Conservation (phyloP, 2,113 vertebrate genomes). For the Barbus barbus region DNA sequence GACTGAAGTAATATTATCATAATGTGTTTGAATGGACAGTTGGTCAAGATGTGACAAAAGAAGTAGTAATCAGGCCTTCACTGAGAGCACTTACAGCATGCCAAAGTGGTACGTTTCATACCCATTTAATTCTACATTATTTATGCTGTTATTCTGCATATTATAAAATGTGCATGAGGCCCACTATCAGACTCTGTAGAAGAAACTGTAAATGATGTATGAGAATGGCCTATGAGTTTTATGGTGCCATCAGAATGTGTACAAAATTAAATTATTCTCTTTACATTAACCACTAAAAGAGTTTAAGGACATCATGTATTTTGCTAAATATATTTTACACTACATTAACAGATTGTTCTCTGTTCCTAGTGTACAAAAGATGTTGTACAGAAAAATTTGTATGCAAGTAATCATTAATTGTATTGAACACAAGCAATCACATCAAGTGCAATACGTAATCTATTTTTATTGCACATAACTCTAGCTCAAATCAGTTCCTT, state of each 20-base stretch:
- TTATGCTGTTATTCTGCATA: background rate
- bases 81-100: background rate
- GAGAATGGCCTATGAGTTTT: background rate
- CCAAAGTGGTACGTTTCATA: background rate
- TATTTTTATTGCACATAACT: background rate
- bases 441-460: background rate
- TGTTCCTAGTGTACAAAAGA: background rate
- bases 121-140: constrained; percentile 18
- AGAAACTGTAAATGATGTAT: constrained; percentile 2
- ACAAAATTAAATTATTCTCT: background rate
- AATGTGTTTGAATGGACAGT: background rate
- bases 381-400: background rate
- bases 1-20: background rate
- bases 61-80: background rate
- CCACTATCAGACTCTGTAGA: background rate
- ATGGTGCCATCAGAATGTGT: background rate
- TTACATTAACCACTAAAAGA: background rate
- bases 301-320: background rate
- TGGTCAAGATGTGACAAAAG: background rate
- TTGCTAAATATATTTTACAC: background rate
- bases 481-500: background rate
- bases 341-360: background rate
- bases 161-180: constrained; percentile 16
- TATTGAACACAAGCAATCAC: background rate
- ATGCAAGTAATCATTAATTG: background rate